phyloP scores from a whole-genome alignment of 2,797 vertebrate genomes.

The Miichthys miiuy region DNA sequence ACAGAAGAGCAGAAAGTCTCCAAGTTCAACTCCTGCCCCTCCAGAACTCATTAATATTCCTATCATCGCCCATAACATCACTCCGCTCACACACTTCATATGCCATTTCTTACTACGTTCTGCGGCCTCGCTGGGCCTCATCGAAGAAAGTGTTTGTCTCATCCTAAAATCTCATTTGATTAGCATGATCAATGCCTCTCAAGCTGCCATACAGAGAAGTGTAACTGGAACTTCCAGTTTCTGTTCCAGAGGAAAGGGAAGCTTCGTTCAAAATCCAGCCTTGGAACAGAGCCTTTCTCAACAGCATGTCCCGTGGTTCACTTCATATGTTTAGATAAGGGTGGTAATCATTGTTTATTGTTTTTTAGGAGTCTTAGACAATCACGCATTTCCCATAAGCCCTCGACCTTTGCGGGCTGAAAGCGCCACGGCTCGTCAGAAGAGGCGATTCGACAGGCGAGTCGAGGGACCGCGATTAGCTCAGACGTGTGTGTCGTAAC shows the following conservation, averaged over 20 bases:
- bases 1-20: constrained; percentile 24
- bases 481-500: not conserved
- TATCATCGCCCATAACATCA: constrained; percentile 15
- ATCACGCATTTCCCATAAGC: not conserved
- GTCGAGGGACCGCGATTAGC: not conserved
- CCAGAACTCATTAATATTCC: constrained; percentile 31
- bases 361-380: constrained; percentile 1
- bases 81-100: constrained; percentile 35
- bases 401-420: not conserved
- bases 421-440: not conserved
- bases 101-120: constrained; percentile 1
- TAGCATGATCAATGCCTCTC: not conserved
- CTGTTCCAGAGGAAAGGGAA: not conserved
- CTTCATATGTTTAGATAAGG: not conserved
- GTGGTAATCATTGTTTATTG: not conserved
- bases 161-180: not conserved
- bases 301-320: not conserved
- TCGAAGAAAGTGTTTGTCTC: not conserved
- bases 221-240: not conserved
- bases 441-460: not conserved
- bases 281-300: constrained; percentile 1
- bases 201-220: not conserved
- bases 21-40: constrained; percentile 25
- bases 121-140: not conserved
- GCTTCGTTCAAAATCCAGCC: not conserved